Conservation (phyloP, 2,888 invertebrate genomes). For the Caradrina kadenii region DNA sequence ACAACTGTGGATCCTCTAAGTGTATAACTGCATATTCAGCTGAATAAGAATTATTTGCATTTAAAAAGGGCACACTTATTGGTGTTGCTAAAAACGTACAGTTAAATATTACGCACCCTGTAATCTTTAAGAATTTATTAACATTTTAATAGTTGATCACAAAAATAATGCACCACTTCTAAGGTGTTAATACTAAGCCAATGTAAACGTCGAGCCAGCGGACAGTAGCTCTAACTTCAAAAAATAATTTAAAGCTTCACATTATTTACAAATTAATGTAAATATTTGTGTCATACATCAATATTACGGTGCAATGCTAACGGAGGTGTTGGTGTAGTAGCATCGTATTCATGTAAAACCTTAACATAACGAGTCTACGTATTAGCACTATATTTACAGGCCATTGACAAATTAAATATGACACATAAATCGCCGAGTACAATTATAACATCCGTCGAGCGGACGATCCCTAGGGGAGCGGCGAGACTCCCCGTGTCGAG, state of each 20-base stretch:
- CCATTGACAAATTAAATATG: conserved; percentile 75
- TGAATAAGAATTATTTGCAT: conserved; percentile 18
- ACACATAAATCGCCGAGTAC: conserved; percentile 74
- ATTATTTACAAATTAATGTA: conserved; percentile 75
- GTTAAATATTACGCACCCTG: conserved; percentile 56
- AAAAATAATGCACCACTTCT: conserved; percentile 85
- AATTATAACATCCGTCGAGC: conserved; percentile 58
- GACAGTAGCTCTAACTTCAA: conserved; percentile 73
- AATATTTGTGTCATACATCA: conserved; percentile 71
- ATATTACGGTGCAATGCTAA: conserved; percentile 49
- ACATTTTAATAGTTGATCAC: conserved; percentile 83
- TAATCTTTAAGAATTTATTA: conserved; percentile 66
- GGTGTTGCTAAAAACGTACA: conserved; percentile 47
- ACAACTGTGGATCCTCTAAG: conserved; percentile 6
- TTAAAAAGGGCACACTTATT: conserved; percentile 28
- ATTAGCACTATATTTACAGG: conserved; percentile 72
- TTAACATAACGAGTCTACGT: conserved; percentile 60
- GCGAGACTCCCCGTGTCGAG: conserved; percentile 23
- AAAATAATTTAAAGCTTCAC: conserved; percentile 90
- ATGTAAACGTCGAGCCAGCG: conserved; percentile 76
- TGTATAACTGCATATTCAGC: conserved; percentile 8
- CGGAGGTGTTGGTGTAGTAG: conserved; percentile 50
- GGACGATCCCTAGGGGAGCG: conserved; percentile 31
- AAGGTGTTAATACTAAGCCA: conserved; percentile 72
- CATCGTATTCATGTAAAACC: conserved; percentile 49